Base-by-base conservation (phyloP, 2,113 vertebrate genomes). In the Hemichromis elongatus region DNA sequence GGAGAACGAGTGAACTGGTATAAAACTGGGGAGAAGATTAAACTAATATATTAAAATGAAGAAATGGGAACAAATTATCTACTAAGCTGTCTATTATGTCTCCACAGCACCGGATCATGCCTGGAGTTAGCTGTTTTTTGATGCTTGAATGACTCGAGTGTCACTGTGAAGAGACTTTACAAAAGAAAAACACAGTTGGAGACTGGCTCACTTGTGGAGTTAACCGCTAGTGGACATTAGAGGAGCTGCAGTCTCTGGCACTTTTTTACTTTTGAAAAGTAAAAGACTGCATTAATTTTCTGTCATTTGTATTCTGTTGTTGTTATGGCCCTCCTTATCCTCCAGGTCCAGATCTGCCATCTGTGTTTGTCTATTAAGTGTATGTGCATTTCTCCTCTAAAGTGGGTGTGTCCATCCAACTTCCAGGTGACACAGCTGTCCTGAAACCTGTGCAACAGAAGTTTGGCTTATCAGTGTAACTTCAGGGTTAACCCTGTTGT, bases 81-180 rank as follows among this genome's bases (percentile, higher is more conserved):
- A 52, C 18, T 19, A n/a, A n/a, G 8, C 2, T 52, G 1, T 52
- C 2, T 52, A 19, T 19, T 5, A 0, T 52, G 18, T 52, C 18
- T 52, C 18, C 18, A 19, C 4, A 19, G 50, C 9, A 52, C 8
- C 19, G 18, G 50, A 0, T 52, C 7, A 52, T 52, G 19, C 0
- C 18, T 19, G 19, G 18, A 52, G 9, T 52, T 52, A 19, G 9
- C 2, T 52, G 7, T 1, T 52, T 52, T 52, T 52, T 52, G 50
- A 19, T 52, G 50, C 50, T 52, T 52, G 4, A 19, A 52, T 19
- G 8, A 52, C 19, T 52, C 50, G 19, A 19, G 50, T 18, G 4
- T 52, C 47, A 9, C 50, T 52, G 18, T 2, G 19, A 9, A n/a
- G 2, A 52, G 50, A 52, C 50, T 52, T 52, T 5, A 9, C 1